phyloP scores from a whole-genome alignment of 2,888 invertebrate genomes.

The Melanchra persicariae region DNA sequence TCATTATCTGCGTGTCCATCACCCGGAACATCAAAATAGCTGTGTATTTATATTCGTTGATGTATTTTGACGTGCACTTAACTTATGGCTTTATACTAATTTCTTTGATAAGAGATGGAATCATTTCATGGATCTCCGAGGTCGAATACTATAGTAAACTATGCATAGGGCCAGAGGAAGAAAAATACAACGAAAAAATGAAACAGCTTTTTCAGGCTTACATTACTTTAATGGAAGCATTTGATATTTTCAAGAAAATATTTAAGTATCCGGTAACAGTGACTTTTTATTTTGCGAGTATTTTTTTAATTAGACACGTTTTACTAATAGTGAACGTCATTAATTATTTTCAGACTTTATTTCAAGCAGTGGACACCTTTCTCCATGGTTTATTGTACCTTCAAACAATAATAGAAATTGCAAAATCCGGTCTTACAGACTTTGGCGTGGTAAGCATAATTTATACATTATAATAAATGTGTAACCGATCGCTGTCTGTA shows the following conservation, averaged over 20 bases:
- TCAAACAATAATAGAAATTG: constrained; percentile 22
- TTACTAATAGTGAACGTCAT: background rate
- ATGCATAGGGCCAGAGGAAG: constrained; percentile 1
- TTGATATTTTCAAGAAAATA: constrained; percentile 29
- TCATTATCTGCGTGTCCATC: background rate
- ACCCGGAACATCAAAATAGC: background rate
- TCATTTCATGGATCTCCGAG: constrained; percentile 20
- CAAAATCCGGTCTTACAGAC: background rate
- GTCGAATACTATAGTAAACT: constrained; percentile 11
- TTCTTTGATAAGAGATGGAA: constrained; percentile 18
- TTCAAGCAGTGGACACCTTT: constrained; percentile 29
- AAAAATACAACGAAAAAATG: background rate
- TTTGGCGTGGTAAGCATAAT: constrained; percentile 7
- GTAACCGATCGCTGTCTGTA: no score
- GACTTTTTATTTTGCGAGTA: background rate
- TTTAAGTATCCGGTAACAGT: constrained; percentile 18
- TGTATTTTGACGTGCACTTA: constrained; percentile 24
- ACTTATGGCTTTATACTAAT: constrained; percentile 22
- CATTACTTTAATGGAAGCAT: constrained; percentile 24
- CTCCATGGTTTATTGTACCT: constrained; percentile 18
- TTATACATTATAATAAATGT: no score
- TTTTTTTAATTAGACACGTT: background rate
- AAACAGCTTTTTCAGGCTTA: constrained; percentile 34
- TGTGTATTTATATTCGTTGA: constrained; percentile 8
- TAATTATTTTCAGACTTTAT: constrained; percentile 23